Conservation (phyloP, 2,888 invertebrate genomes). For the Trypoxylon attenuatum region DNA sequence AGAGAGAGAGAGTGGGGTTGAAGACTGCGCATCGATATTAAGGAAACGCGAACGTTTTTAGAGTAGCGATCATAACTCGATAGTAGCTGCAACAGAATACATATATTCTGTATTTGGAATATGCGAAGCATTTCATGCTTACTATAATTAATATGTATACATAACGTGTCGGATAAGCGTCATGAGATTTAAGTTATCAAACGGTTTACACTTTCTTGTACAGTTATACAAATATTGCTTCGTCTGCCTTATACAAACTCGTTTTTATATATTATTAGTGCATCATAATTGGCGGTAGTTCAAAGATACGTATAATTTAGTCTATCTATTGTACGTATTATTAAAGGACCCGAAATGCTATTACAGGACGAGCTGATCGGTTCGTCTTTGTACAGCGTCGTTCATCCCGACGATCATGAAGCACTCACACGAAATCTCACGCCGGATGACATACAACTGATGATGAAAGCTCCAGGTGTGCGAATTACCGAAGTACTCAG, state of each 20-base stretch:
- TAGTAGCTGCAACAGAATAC: no score
- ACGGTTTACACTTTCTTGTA: no score
- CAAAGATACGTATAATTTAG: no score
- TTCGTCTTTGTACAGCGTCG: constrained; percentile 87
- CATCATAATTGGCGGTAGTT: no score
- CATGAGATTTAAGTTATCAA: no score
- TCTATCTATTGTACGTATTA: not conserved
- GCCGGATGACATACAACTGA: constrained; percentile 73
- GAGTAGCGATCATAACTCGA: not conserved
- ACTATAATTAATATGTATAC: no score
- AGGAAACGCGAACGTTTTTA: not conserved
- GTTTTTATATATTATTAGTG: no score
- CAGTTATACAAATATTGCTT: no score
- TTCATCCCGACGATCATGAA: constrained; percentile 87
- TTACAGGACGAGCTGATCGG: constrained; percentile 88
- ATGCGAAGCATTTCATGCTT: no score
- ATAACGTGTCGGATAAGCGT: no score
- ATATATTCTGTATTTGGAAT: no score
- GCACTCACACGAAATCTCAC: constrained; percentile 81
- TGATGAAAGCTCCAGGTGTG: constrained; percentile 62
- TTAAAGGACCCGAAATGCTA: not conserved
- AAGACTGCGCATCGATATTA: constrained; percentile 1
- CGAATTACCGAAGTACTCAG: constrained; percentile 58
- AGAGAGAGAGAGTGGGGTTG: constrained; percentile 7
- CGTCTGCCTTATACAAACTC: no score